Base-by-base conservation (phyloP, 2,113 vertebrate species). In the Octodon degus region DNA sequence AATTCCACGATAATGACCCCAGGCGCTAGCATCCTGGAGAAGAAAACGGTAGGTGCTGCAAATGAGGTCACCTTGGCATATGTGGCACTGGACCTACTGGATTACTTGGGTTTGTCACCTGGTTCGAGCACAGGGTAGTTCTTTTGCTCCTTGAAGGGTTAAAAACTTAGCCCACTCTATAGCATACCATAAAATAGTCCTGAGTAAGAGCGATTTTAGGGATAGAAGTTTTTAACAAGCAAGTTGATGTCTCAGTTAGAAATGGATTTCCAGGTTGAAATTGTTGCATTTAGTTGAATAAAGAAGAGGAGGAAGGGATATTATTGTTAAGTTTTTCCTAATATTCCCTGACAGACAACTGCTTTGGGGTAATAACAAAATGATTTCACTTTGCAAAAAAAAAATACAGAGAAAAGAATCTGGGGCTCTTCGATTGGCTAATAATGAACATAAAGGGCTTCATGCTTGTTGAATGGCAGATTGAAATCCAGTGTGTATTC, bases 401-500 rank as follows among this genome's bases (percentile, higher is more conserved):
- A 97, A 94, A 93, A 94, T 68, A 89, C 84, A 83, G 77, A 95
- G 96, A 74, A 94, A 95, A 90, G 92, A 93, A 90, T 86, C 95
- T 20, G 84, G 91, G 70, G 92, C 85, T 53, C 30, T 97, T 82
- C 93, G 95, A 96, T 96, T 97, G 97, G 97, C 90, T 95, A 86
- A 94, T 97, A 97, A 98, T 95, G 97, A 97, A 96, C 97, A 97
- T 97, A 97, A 98, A 98, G 90, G 97, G 94, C 94, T 96, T 95
- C 81, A 90, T 90, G 93, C 97, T 98, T 95, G 87, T 97, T 98
- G 97, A 97, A 93, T 97, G 97, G 95, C 97, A 97, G 97, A 97
- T 97, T 97, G 96, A 98, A 98, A 97, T 96, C 97, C 96, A 90
- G 95, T 96, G 97, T 97, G 97, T 96, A 92, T 97, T 96, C 97